Percentiles rank a stretch among this genome's conserved stretches.
Evolutionary conservation across 2,113 vertebrate genomes (phyloP).

Genomic region (Anolis sagrei): DNA sequence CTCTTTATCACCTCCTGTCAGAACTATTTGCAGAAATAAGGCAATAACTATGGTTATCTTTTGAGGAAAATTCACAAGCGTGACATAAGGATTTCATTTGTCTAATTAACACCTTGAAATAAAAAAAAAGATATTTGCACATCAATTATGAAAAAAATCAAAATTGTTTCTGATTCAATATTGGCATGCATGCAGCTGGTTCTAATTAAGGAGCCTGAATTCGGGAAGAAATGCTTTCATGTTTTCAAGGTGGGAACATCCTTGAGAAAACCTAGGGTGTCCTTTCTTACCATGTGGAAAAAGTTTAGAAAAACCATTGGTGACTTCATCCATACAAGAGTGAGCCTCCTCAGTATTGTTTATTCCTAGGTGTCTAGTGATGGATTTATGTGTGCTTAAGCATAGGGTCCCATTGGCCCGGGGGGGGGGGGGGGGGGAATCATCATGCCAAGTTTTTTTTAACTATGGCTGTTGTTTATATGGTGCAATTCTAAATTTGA

Average conservation of each 20-base stretch:
- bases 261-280: background rate
- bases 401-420: no score
- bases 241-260: background rate
- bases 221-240: conserved; percentile 23
- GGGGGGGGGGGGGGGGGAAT: no score
- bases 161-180: conserved; percentile 48
- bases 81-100: conserved; percentile 50
- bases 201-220: conserved; percentile 34
- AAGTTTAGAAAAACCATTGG: background rate
- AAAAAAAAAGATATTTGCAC: conserved; percentile 14
- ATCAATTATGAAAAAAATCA: conserved; percentile 1
- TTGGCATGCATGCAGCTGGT: conserved; percentile 32
- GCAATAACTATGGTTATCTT: conserved; percentile 34
- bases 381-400: no score
- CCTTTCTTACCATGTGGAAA: background rate
- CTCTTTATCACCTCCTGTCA: conserved; percentile 46
- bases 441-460: no score
- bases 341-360: background rate
- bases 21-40: conserved; percentile 56
- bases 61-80: conserved; percentile 41
- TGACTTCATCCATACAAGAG: background rate
- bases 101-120: conserved; percentile 48
- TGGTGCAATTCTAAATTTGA: no score
- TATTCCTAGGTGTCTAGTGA: no score
- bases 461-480: no score